A percentile compares a stretch with the other conserved stretches of the same genome.
phyloP scores from a whole-genome alignment of 2,797 vertebrate species.

The Anguilla megastoma region DNA sequence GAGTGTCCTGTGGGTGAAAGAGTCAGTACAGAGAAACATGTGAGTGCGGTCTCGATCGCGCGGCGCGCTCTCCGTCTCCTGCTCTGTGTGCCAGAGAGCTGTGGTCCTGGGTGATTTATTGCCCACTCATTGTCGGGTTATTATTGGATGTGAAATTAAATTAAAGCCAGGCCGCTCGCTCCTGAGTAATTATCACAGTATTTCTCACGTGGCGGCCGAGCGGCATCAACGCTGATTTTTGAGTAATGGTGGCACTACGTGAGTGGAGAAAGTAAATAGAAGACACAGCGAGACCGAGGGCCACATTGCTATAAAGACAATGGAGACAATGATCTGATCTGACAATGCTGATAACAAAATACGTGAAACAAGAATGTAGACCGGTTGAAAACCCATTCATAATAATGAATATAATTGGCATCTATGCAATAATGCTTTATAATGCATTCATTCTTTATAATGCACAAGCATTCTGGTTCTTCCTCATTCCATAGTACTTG shows the following conservation, averaged over 20 bases:
- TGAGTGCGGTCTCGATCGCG: constrained; percentile 46
- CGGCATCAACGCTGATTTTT: neutral
- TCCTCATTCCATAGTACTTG: neutral
- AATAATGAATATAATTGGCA: neutral
- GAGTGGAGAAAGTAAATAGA: constrained; percentile 1
- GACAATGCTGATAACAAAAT: neutral
- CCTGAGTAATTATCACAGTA: constrained; percentile 61
- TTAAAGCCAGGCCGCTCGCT: constrained; percentile 51
- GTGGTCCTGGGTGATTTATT: constrained; percentile 42
- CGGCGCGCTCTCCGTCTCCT: constrained; percentile 31
- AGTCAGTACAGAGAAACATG: neutral
- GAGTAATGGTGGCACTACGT: constrained; percentile 3
- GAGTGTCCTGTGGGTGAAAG: neutral
- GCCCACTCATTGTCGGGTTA: constrained; percentile 47
- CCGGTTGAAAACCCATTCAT: neutral
- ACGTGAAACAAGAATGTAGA: neutral
- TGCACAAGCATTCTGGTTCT: neutral
- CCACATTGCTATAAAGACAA: neutral
- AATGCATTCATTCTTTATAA: too few relatives aligned
- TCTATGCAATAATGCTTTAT: neutral
- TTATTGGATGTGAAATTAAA: constrained; percentile 58
- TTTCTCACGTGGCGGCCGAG: constrained; percentile 50
- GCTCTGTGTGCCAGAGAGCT: constrained; percentile 34
- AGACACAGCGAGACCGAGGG: neutral
- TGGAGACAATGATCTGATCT: too few relatives aligned